Conservation (phyloP, 1,140 invertebrate species). For the Tetramorium simillimum region DNA sequence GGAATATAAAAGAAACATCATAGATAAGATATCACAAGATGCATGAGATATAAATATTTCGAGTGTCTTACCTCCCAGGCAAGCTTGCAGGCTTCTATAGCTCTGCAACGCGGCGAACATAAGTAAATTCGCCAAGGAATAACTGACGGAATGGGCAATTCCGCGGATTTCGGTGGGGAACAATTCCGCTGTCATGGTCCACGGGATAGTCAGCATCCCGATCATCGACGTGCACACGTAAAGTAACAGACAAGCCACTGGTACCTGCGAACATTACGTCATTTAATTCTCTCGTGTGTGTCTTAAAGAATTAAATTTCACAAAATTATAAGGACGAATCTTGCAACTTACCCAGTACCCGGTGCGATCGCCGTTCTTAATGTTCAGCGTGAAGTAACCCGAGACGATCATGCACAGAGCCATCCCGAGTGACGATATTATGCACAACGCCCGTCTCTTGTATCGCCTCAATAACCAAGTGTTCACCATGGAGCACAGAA, state of each 20-base stretch:
- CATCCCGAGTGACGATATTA: slow-evolving; percentile 86
- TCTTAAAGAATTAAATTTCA: background rate
- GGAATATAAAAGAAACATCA: background rate
- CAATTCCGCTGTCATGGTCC: slow-evolving; percentile 88
- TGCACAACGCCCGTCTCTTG: slow-evolving; percentile 85
- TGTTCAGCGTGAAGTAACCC: slow-evolving; percentile 85
- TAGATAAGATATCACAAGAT: background rate
- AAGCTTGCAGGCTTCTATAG: slow-evolving; percentile 82
- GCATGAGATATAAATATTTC: background rate
- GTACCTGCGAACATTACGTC: slow-evolving; percentile 67
- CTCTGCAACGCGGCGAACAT: slow-evolving; percentile 86
- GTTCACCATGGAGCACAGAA: slow-evolving; percentile 87
- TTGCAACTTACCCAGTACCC: slow-evolving; percentile 73
- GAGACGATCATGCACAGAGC: slow-evolving; percentile 85
- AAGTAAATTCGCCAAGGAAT: slow-evolving; percentile 85
- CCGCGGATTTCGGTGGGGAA: slow-evolving; percentile 88
- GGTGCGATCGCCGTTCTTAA: slow-evolving; percentile 78
- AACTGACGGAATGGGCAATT: slow-evolving; percentile 86
- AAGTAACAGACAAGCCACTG: slow-evolving; percentile 84
- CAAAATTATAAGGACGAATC: background rate
- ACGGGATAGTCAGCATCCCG: slow-evolving; percentile 87
- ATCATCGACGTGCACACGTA: slow-evolving; percentile 87
- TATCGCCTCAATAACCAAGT: slow-evolving; percentile 85
- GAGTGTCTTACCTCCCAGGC: slow-evolving; percentile 82
- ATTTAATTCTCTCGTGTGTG: background rate